Conservation (phyloP, 2,113 vertebrate genomes). For the Protomyctophum bolini region DNA sequence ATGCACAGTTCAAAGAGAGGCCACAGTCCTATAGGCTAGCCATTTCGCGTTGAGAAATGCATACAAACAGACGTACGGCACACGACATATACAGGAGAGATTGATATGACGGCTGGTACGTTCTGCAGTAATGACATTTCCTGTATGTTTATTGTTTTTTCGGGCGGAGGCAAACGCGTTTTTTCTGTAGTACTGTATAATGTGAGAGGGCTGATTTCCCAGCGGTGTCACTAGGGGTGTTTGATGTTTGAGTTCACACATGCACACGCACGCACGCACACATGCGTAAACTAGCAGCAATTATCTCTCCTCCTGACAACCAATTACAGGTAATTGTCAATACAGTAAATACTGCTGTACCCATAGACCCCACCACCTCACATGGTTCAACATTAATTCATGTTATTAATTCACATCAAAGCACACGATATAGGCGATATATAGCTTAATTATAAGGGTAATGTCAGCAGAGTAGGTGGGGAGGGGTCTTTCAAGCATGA, state of each 20-base stretch:
- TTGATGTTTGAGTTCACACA: background rate
- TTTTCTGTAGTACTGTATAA: background rate
- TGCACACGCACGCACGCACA: background rate
- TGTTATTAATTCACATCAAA: constrained; percentile 3
- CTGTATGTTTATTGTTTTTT: constrained; percentile 33
- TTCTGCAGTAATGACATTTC: background rate
- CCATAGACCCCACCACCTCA: background rate
- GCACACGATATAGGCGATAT: background rate
- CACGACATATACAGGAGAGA: background rate
- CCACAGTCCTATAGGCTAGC: background rate
- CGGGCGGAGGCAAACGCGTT: constrained; percentile 12
- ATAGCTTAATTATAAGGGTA: constrained; percentile 6
- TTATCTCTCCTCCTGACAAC: constrained; percentile 14
- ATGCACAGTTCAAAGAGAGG: no score
- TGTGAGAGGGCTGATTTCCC: constrained; percentile 20
- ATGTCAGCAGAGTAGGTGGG: background rate
- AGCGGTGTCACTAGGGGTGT: background rate
- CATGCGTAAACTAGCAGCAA: constrained; percentile 11
- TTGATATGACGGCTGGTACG: background rate
- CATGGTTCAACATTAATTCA: constrained; percentile 7
- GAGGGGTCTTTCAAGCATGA: background rate
- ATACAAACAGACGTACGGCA: background rate
- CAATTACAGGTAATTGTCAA: constrained; percentile 24
- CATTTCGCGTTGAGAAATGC: constrained; percentile 6
- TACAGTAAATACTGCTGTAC: constrained; percentile 16